These are phyloP conservation scores for Hylaeus anthracinus DNA, from an alignment of 1,140 invertebrate genomes.

Conservation along the genomic window DNA sequence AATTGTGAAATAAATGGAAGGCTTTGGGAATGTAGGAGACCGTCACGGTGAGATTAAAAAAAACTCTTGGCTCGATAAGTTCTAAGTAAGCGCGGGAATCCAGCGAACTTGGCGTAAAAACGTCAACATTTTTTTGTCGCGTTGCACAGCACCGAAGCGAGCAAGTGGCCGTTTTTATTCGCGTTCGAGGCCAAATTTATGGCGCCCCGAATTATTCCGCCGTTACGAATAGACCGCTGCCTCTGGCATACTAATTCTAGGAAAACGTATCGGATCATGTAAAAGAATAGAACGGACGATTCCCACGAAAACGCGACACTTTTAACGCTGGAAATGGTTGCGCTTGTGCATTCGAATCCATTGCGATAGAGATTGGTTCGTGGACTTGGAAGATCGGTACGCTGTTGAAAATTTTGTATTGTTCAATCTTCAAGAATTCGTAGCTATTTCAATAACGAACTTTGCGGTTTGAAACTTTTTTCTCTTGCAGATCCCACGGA, in stretches of 20 bases:
- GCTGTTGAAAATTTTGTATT: too few species aligned
- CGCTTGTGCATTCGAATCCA: too few species aligned
- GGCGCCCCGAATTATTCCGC: slow-evolving; percentile 34
- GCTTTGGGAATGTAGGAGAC: not conserved
- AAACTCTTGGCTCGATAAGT: slow-evolving; percentile 60
- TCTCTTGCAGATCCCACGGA: too few species aligned
- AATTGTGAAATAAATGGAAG: slow-evolving; percentile 14
- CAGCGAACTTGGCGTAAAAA: slow-evolving; percentile 60
- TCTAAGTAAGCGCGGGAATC: slow-evolving; percentile 62
- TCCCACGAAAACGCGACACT: not conserved
- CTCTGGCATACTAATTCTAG: slow-evolving; percentile 32
- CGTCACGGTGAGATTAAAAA: slow-evolving; percentile 24
- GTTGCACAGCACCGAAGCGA: slow-evolving; percentile 51
- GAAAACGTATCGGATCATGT: not conserved
- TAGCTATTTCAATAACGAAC: too few species aligned
- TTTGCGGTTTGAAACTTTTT: too few species aligned
- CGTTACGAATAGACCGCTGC: slow-evolving; percentile 28
- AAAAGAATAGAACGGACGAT: not conserved
- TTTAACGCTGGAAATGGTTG: too few species aligned
- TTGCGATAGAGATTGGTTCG: too few species aligned
- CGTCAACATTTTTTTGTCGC: slow-evolving; percentile 52
- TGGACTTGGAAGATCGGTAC: too few species aligned
- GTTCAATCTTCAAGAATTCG: too few species aligned
- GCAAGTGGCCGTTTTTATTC: slow-evolving; percentile 42
- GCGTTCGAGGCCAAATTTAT: slow-evolving; percentile 43